These are phyloP conservation scores for Tenthredo mesomela DNA, from an alignment of 2,888 invertebrate species.

Conservation along the genomic window DNA sequence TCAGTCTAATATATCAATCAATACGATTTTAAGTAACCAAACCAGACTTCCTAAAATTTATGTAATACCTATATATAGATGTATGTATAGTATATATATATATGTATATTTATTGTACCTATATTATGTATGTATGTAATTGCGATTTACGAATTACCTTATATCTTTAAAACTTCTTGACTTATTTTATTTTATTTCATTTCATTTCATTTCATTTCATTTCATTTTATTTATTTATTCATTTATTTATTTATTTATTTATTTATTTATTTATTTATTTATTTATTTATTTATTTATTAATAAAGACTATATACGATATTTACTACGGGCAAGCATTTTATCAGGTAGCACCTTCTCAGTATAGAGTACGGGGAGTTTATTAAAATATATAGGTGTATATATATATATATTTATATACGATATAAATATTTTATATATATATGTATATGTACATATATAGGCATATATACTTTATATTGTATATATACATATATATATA, in stretches of 20 bases:
- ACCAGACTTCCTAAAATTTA: slow-evolving; percentile 14
- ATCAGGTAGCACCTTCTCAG: slow-evolving; percentile 46
- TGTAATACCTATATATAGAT: background rate
- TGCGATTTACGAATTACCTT: slow-evolving; percentile 1
- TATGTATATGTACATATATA: background rate
- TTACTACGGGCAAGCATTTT: slow-evolving; percentile 42
- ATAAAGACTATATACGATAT: slow-evolving; percentile 6
- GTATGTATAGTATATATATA: background rate
- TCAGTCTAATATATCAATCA: background rate
- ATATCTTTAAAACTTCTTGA: background rate
- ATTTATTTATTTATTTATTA: background rate
- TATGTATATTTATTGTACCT: background rate
- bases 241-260: background rate
- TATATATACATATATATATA: background rate
- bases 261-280: background rate
- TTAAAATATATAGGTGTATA: slow-evolving; percentile 9
- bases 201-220: background rate
- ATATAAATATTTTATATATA: background rate
- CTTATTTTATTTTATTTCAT: background rate
- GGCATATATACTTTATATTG: background rate
- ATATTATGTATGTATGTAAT: background rate
- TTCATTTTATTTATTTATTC: background rate
- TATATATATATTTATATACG: background rate
- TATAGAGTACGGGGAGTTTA: slow-evolving; percentile 30
- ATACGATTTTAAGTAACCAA: slow-evolving; percentile 38